Conservation (phyloP, 2,113 vertebrate genomes). For the Saccopteryx bilineata region DNA sequence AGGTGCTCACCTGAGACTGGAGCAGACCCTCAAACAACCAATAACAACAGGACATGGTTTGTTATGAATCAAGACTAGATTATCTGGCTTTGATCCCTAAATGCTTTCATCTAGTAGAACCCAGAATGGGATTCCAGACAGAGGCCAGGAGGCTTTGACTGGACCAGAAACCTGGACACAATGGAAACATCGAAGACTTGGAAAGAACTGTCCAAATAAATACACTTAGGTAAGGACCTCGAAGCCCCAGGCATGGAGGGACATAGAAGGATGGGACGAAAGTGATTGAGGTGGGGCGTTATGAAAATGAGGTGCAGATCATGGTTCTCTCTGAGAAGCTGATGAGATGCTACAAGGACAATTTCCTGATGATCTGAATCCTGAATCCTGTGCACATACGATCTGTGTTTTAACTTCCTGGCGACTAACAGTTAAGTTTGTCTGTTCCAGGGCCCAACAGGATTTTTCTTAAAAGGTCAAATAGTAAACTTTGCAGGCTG, state of each 20-base stretch:
- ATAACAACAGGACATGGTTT: not conserved
- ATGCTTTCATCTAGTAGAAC: not conserved
- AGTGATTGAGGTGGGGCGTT: not conserved
- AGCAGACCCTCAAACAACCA: not conserved
- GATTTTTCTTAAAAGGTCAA: not conserved
- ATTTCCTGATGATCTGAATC: not conserved
- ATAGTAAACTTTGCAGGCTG: not conserved
- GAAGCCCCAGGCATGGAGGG: not conserved
- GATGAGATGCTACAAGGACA: not conserved
- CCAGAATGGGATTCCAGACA: not conserved
- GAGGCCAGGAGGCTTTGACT: not conserved
- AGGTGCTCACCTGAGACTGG: not conserved
- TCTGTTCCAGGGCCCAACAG: not conserved
- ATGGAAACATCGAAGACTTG: not conserved
- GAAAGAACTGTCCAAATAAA: not conserved
- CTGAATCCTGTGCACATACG: not conserved
- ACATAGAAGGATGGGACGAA: not conserved
- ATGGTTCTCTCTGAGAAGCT: not conserved
- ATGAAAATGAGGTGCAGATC: not conserved
- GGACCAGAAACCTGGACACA: not conserved
- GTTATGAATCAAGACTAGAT: not conserved
- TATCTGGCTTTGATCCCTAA: not conserved
- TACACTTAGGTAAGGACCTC: not conserved
- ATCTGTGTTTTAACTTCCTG: not conserved
- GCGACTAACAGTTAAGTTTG: not conserved